phyloP scores from a whole-genome alignment of 2,113 vertebrate genomes.

The Tetrao urogallus region DNA sequence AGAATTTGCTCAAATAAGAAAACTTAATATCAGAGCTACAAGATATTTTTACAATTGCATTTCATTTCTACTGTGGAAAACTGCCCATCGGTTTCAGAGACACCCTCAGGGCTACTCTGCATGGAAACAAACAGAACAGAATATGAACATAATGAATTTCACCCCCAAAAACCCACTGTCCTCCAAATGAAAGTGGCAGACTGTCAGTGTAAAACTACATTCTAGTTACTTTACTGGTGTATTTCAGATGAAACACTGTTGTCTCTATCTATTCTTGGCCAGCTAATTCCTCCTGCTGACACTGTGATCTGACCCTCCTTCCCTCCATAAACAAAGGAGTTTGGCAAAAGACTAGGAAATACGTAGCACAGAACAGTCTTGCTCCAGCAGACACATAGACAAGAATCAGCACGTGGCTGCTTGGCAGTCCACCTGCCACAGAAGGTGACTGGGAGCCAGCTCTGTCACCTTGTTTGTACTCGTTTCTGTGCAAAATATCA shows the following conservation, averaged over 20 bases:
- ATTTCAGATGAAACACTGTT: not conserved
- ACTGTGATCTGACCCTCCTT: not conserved
- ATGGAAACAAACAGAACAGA: not conserved
- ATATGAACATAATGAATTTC: not conserved
- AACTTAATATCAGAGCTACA: not conserved
- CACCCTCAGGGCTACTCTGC: not conserved
- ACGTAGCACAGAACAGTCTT: not conserved
- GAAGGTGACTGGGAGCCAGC: constrained; percentile 19
- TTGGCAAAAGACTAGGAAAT: not conserved
- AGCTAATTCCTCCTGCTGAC: constrained; percentile 4
- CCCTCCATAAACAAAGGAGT: not conserved
- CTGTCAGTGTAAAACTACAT: rapidly evolving
- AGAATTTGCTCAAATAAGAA: not conserved
- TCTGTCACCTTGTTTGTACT: not conserved
- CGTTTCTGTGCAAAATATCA: not conserved
- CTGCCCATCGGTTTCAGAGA: not conserved
- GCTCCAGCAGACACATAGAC: not conserved
- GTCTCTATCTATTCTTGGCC: not conserved
- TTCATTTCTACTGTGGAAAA: not conserved
- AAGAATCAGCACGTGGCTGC: not conserved
- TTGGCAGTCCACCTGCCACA: constrained; percentile 6
- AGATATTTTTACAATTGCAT: not conserved
- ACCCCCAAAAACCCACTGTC: not conserved
- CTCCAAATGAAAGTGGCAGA: not conserved
- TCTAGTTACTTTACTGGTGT: not conserved